Percentiles rank a stretch among this genome's conserved stretches.
These are phyloP conservation scores for Periphyllus acericola DNA, from an alignment of 2,888 invertebrate genomes.

Conservation along the genomic window DNA sequence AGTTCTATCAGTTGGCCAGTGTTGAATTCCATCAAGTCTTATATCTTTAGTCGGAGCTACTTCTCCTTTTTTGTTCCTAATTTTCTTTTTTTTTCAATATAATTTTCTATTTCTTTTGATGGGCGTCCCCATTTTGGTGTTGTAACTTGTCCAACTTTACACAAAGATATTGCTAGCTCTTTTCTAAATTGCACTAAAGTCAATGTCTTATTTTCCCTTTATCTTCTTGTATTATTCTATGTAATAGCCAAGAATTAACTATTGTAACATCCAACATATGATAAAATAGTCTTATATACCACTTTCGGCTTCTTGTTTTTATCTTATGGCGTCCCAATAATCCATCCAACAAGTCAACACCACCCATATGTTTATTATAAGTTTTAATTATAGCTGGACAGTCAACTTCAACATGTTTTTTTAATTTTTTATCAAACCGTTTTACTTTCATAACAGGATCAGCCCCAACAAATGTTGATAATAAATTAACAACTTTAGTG, in stretches of 20 bases:
- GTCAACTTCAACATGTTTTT: not conserved
- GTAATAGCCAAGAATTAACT: no score
- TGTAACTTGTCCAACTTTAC: not conserved
- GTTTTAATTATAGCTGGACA: not conserved
- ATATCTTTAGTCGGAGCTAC: slow-evolving; percentile 12
- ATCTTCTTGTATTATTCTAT: no score
- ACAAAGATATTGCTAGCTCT: not conserved
- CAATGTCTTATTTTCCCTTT: no score
- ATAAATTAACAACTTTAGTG: slow-evolving; percentile 6
- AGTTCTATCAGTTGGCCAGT: not conserved
- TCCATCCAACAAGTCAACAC: slow-evolving; percentile 2
- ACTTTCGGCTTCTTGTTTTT: not conserved
- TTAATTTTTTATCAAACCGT: slow-evolving; percentile 4
- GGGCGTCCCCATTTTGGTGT: not conserved
- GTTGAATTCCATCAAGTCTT: slow-evolving; percentile 18
- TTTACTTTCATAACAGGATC: not conserved
- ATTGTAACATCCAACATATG: no score
- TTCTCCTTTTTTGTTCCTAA: not conserved
- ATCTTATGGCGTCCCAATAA: not conserved
- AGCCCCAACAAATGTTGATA: not conserved
- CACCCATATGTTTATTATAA: not conserved
- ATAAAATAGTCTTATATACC: no score
- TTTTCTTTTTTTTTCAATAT: not conserved
- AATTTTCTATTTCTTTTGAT: not conserved
- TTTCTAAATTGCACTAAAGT: not conserved